Evolutionary conservation across 2,888 invertebrate genomes (phyloP).

Genomic region (Zygothrica quintamaculata): DNA sequence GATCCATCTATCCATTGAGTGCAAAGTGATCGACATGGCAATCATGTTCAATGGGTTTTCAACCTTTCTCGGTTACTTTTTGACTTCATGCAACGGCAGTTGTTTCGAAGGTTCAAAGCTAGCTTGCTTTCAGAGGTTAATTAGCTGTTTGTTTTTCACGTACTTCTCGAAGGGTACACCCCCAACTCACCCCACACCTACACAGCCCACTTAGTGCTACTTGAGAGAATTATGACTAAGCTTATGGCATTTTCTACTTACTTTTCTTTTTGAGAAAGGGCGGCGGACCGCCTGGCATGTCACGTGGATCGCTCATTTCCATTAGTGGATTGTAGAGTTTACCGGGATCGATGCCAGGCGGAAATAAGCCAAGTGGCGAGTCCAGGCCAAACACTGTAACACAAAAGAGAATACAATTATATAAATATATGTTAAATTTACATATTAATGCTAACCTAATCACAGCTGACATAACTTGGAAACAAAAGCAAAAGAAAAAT

Average conservation of each 20-base stretch:
- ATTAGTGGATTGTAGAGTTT: slow-evolving; percentile 90
- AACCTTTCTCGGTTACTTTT: slow-evolving; percentile 51
- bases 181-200: too few species aligned
- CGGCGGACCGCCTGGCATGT: slow-evolving; percentile 88
- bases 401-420: too few species aligned
- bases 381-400: slow-evolving; percentile 90
- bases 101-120: slow-evolving; percentile 26
- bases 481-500: background rate
- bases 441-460: too few species aligned
- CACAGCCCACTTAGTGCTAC: slow-evolving; percentile 17
- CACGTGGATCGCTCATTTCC: slow-evolving; percentile 90
- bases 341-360: slow-evolving; percentile 90
- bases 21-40: slow-evolving; percentile 72
- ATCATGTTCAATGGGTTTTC: slow-evolving; percentile 72
- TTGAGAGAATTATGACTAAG: slow-evolving; percentile 15
- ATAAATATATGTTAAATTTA: too few species aligned
- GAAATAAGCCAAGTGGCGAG: slow-evolving; percentile 90
- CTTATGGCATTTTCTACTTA: slow-evolving; percentile 85
- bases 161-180: slow-evolving; percentile 36
- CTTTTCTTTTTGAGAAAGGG: slow-evolving; percentile 92
- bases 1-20: slow-evolving; percentile 22
- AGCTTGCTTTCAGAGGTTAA: slow-evolving; percentile 66
- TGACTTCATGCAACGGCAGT: slow-evolving; percentile 14
- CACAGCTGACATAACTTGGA: slow-evolving; percentile 6
- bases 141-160: slow-evolving; percentile 74